phyloP scores from a whole-genome alignment of 2,888 invertebrate species.

The Melikaiella ostensackeni region DNA sequence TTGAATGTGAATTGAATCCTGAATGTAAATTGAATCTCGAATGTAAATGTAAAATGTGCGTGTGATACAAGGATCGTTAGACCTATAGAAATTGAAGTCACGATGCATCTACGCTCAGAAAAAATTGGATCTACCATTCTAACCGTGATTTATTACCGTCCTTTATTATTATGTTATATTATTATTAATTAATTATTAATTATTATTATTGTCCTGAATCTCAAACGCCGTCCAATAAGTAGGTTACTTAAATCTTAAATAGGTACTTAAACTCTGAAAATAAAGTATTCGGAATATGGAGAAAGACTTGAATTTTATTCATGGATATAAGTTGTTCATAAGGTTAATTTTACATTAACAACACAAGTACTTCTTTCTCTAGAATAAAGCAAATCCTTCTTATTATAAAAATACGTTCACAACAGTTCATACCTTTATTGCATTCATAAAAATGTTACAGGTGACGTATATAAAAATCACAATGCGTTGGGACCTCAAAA shows the following conservation, averaged over 20 bases:
- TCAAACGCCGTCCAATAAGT: constrained; percentile 36
- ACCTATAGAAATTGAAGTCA: neutral
- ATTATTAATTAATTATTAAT: constrained; percentile 23
- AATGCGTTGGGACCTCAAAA: too few relatives aligned
- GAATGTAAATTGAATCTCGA: neutral
- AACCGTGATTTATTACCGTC: constrained; percentile 3
- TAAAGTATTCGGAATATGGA: too few relatives aligned
- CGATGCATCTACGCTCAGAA: constrained; percentile 1
- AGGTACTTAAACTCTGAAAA: constrained; percentile 6
- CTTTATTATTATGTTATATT: constrained; percentile 1
- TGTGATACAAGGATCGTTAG: neutral
- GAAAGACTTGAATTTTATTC: too few relatives aligned
- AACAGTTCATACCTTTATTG: too few relatives aligned
- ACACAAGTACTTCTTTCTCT: too few relatives aligned
- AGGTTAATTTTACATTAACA: too few relatives aligned
- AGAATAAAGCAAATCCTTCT: too few relatives aligned
- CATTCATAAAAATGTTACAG: too few relatives aligned
- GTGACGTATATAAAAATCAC: too few relatives aligned
- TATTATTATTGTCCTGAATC: constrained; percentile 27
- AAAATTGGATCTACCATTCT: neutral
- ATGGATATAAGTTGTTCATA: too few relatives aligned
- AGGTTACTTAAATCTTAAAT: constrained; percentile 15
- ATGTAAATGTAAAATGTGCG: neutral
- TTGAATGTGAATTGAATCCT: neutral
- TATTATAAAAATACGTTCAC: too few relatives aligned